Conservation (phyloP, 2,113 vertebrate genomes). For the Chloropsis cyanopogon region DNA sequence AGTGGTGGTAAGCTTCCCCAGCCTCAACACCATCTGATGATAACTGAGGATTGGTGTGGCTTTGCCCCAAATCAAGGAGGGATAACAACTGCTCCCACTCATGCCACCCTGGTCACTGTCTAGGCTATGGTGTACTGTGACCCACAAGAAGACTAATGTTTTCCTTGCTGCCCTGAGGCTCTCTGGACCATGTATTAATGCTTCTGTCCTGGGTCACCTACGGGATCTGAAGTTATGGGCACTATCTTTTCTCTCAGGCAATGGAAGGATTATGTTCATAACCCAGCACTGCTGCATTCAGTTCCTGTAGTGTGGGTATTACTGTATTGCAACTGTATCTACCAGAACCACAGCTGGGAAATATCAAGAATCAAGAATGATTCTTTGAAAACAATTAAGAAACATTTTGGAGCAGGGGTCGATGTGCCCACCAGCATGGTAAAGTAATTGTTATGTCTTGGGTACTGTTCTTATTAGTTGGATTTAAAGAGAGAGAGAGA, state of each 20-base stretch:
- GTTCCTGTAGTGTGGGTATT: background rate
- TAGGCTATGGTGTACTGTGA: background rate
- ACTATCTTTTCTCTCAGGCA: background rate
- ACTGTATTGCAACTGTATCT: background rate
- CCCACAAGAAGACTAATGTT: background rate
- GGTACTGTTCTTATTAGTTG: background rate
- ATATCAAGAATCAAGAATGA: background rate
- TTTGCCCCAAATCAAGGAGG: background rate
- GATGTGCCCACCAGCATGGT: background rate
- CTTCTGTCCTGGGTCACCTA: background rate
- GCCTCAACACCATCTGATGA: too few relatives aligned
- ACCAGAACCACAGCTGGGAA: background rate
- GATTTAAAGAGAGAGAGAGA: background rate
- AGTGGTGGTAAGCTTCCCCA: background rate
- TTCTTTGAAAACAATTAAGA: background rate
- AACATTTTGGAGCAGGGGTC: background rate
- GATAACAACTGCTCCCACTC: background rate
- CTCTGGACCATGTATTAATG: background rate
- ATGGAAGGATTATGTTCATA: background rate
- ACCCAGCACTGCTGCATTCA: background rate
- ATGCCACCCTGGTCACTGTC: too few relatives aligned
- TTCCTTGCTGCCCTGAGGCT: background rate
- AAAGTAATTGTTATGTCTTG: background rate
- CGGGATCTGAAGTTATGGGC: background rate
- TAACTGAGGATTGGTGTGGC: background rate